Conservation (phyloP, 2,888 invertebrate species). For the Hirtodrosophila duncani region DNA sequence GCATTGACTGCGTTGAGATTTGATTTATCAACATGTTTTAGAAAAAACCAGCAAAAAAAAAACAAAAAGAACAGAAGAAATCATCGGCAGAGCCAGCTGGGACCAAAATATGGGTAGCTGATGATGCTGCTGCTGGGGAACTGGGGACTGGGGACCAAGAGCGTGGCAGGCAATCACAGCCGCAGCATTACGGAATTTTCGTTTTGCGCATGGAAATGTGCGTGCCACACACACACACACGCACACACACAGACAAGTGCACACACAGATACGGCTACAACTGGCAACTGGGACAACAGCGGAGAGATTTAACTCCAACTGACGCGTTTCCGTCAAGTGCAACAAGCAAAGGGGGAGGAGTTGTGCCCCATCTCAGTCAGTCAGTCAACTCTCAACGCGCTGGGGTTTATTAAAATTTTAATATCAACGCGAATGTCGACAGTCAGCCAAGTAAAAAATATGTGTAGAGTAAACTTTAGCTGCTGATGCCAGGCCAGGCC, state of each 20-base stretch:
- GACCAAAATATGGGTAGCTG: conserved; percentile 15
- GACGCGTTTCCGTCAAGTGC: conserved; percentile 70
- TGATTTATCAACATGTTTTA: conserved; percentile 70
- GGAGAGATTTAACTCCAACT: conserved; percentile 37
- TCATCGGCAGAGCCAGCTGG: conserved; percentile 52
- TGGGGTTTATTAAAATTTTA: conserved; percentile 70
- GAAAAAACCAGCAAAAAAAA: conserved; percentile 15
- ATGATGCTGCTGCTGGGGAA: too few relatives aligned
- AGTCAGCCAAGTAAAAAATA: conserved; percentile 66
- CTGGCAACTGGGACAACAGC: neutral
- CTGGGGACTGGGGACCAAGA: neutral
- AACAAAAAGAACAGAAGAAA: conserved; percentile 16
- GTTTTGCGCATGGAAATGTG: conserved; percentile 70
- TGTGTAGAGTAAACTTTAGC: conserved; percentile 57
- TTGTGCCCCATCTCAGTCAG: conserved; percentile 12
- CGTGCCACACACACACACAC: conserved; percentile 45
- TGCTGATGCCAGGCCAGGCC: conserved; percentile 6
- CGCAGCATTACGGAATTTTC: conserved; percentile 56
- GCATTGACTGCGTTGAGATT: conserved; percentile 69
- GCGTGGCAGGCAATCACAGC: conserved; percentile 25
- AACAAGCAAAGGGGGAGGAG: conserved; percentile 48
- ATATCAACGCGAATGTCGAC: conserved; percentile 68
- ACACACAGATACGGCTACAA: conserved; percentile 4
- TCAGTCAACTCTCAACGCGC: conserved; percentile 53
- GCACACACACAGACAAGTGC: conserved; percentile 15